These are phyloP conservation scores for Hephaestus fuliginosus DNA, from an alignment of 2,797 vertebrate genomes.

Conservation along the genomic window DNA sequence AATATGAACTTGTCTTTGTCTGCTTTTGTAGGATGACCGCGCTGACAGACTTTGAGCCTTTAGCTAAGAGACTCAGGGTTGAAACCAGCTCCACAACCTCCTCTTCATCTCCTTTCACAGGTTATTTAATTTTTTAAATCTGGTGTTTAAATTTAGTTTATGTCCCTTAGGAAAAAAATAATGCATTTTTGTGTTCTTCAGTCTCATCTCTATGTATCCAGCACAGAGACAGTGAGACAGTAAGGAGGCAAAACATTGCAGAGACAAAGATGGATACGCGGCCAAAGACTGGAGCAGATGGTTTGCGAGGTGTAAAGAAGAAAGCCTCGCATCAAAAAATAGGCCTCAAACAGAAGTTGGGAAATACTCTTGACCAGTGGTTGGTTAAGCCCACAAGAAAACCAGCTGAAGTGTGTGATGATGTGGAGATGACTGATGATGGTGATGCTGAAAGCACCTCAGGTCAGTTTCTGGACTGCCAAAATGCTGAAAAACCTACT, in stretches of 20 bases:
- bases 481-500: slow-evolving; percentile 14
- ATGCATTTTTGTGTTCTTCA: slow-evolving; percentile 12
- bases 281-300: slow-evolving; percentile 49
- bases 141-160: background rate
- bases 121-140: slow-evolving; percentile 44
- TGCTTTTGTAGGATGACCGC: slow-evolving; percentile 73
- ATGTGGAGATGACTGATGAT: slow-evolving; percentile 55
- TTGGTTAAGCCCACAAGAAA: slow-evolving; percentile 60
- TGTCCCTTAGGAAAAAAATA: background rate
- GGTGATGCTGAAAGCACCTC: slow-evolving; percentile 35
- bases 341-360: slow-evolving; percentile 37
- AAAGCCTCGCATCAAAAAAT: slow-evolving; percentile 52
- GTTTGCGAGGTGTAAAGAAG: slow-evolving; percentile 55
- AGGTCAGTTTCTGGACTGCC: slow-evolving; percentile 16
- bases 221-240: slow-evolving; percentile 23
- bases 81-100: slow-evolving; percentile 19
- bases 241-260: slow-evolving; percentile 15
- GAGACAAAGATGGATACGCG: slow-evolving; percentile 43
- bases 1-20: background rate
- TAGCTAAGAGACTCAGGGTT: slow-evolving; percentile 70
- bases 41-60: slow-evolving; percentile 72
- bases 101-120: slow-evolving; percentile 37
- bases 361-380: slow-evolving; percentile 71
- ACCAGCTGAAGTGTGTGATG: slow-evolving; percentile 22
- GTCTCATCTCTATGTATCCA: slow-evolving; percentile 9